phyloP scores from a whole-genome alignment of 1,140 invertebrate species.

The Lepidurus couesii region DNA sequence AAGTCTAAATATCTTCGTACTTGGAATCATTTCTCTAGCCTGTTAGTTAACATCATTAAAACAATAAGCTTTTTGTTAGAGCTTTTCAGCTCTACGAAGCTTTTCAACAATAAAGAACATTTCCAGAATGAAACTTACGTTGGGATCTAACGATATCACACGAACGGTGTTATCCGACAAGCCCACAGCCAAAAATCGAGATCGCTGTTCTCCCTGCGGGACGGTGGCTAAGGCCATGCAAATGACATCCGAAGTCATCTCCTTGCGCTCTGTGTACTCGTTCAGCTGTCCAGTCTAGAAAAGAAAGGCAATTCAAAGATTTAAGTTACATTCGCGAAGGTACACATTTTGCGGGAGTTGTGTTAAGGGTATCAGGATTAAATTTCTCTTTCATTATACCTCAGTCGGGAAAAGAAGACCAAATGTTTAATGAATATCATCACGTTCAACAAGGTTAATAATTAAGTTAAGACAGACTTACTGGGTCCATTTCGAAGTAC shows the following conservation, averaged over 20 bases:
- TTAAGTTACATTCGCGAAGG: not conserved
- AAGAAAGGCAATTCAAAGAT: slow-evolving; percentile 41
- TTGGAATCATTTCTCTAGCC: slow-evolving; percentile 32
- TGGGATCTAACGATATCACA: slow-evolving; percentile 94
- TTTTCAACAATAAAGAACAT: not conserved
- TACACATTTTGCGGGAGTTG: not conserved
- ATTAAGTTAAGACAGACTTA: slow-evolving; percentile 52
- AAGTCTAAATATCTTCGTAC: not conserved
- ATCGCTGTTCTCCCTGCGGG: slow-evolving; percentile 87
- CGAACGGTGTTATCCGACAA: slow-evolving; percentile 93
- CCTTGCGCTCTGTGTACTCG: slow-evolving; percentile 94
- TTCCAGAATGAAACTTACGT: slow-evolving; percentile 52
- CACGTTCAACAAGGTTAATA: not conserved
- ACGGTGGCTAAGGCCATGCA: slow-evolving; percentile 98
- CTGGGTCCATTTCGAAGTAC: slow-evolving; percentile 99
- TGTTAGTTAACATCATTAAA: slow-evolving; percentile 29
- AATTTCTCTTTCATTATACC: not conserved
- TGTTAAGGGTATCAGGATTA: not conserved
- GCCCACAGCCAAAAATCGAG: slow-evolving; percentile 94
- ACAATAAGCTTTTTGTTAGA: not conserved
- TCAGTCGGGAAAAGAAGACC: slow-evolving; percentile 24
- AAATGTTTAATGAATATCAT: slow-evolving; percentile 31
- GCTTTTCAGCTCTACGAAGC: not conserved
- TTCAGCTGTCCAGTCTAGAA: slow-evolving; percentile 89
- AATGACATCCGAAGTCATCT: slow-evolving; percentile 93